Base-by-base conservation (phyloP, 2,888 invertebrate species). In the Coenonympha arcania region DNA sequence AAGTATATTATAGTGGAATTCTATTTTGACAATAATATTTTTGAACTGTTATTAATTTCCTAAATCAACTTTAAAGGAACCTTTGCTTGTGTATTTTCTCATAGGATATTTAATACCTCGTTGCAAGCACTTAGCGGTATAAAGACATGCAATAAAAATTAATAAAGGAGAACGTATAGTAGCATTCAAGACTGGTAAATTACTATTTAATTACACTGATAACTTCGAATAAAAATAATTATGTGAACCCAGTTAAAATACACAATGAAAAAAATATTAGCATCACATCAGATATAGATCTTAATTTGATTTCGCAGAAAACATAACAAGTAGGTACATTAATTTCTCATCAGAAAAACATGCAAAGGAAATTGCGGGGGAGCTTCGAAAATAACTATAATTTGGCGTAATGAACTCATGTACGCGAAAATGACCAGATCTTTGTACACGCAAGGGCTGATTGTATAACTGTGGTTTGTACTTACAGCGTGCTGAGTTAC, bases 361-460 rank as follows among this genome's bases (percentile, higher is more conserved):
- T 69, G 68, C 69, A 68, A 73, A 65, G 69, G 69, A 76, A 78
- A 79, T 74, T 71, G 66, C 71, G 56, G 55, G 56, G 48, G 68
- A 75, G 76, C 69, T 63, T 28, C 45, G 45, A 36, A 45, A 45
- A 45, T 45, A 37, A 71, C 73, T 65, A 69, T 75, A 79, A 79
- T 79, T 79, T 76, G 62, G 63, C 54, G 57, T 77, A 78, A 79
- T 74, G 73, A 73, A 69, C 68, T 66, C 63, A 63, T 63, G 68
- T 72, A 68, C 56, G 60, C 64, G 53, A 65, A 62, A 69, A 68
- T 63, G 61, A 59, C 52, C 57, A 60, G 64, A 15, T 6, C 6
- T 63, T 62, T 57, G 59, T 65, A 63, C 77, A 76, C 71, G 73
- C 71, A 68, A 76, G 64, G 66, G 58, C 37, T 49, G 43, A 50